phyloP scores from a whole-genome alignment of 23 tunicate species.

The Botrylloides violaceus region DNA sequence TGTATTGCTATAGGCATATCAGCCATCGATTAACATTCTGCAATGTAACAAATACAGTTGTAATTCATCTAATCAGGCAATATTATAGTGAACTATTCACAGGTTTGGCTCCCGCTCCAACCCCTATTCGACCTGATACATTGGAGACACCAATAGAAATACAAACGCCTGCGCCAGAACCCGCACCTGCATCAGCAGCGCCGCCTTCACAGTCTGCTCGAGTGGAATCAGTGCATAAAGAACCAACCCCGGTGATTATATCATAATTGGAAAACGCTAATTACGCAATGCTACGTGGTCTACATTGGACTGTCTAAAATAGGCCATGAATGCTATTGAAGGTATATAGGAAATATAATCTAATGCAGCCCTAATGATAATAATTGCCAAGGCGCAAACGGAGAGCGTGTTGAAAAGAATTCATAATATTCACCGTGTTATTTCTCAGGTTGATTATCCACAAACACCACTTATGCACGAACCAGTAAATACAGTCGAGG shows the following conservation, averaged over 20 bases:
- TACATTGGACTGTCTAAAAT: too few relatives aligned
- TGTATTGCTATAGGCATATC: too few relatives aligned
- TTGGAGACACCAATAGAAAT: neutral
- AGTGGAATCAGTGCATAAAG: neutral
- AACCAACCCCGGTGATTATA: constrained; percentile 50
- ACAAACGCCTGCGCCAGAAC: neutral
- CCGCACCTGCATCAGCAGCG: constrained; percentile 23
- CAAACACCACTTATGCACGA: constrained; percentile 72
- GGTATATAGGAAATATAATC: too few relatives aligned
- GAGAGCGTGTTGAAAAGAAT: too few relatives aligned
- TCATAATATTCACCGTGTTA: neutral
- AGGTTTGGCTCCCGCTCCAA: constrained; percentile 1
- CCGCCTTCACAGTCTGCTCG: neutral
- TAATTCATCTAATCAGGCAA: too few relatives aligned
- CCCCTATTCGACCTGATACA: constrained; percentile 14
- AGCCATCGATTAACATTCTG: too few relatives aligned
- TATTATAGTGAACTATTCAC: too few relatives aligned
- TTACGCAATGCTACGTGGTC: neutral
- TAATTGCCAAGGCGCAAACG: too few relatives aligned
- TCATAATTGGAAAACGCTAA: neutral
- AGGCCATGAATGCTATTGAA: too few relatives aligned
- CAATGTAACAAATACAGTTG: too few relatives aligned
- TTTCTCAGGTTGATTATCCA: constrained; percentile 1
- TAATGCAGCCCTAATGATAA: too few relatives aligned
- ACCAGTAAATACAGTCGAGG: constrained; percentile 74